A percentile compares a stretch with the other conserved stretches of the same genome.
These are phyloP conservation scores for Notodonta dromedarius DNA, from an alignment of 2,888 invertebrate species.

Conservation along the genomic window DNA sequence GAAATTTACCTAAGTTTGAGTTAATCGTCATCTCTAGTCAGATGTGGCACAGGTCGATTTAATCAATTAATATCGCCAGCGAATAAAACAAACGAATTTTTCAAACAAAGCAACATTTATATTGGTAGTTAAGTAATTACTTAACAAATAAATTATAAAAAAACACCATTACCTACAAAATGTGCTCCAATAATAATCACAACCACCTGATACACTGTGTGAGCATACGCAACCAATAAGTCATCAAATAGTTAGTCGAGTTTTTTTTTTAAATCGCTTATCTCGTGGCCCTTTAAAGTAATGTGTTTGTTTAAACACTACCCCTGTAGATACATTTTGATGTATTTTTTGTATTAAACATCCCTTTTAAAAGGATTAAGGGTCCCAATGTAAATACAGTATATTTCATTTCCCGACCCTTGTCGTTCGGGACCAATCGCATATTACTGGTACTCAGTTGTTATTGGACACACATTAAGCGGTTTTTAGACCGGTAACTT, in stretches of 20 bases:
- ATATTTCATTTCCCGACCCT: conserved; percentile 29
- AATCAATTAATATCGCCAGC: too few species aligned
- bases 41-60: too few species aligned
- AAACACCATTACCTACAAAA: too few species aligned
- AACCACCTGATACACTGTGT: too few species aligned
- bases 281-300: background rate
- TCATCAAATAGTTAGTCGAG: background rate
- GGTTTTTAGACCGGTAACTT: background rate
- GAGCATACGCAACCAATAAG: too few species aligned
- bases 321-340: conserved; percentile 5
- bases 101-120: too few species aligned
- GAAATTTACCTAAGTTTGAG: too few species aligned
- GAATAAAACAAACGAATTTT: too few species aligned
- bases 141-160: too few species aligned
- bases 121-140: too few species aligned
- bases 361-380: conserved; percentile 8
- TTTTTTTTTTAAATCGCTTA: background rate
- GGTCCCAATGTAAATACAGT: background rate
- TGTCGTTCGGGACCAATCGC: conserved; percentile 21
- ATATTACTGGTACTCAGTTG: conserved; percentile 20
- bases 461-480: conserved; percentile 20
- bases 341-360: conserved; percentile 12
- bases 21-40: too few species aligned
- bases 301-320: conserved; percentile 4
- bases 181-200: too few species aligned